Base-by-base conservation (phyloP, 2,113 vertebrate species). In the Pogonocichla stellata region DNA sequence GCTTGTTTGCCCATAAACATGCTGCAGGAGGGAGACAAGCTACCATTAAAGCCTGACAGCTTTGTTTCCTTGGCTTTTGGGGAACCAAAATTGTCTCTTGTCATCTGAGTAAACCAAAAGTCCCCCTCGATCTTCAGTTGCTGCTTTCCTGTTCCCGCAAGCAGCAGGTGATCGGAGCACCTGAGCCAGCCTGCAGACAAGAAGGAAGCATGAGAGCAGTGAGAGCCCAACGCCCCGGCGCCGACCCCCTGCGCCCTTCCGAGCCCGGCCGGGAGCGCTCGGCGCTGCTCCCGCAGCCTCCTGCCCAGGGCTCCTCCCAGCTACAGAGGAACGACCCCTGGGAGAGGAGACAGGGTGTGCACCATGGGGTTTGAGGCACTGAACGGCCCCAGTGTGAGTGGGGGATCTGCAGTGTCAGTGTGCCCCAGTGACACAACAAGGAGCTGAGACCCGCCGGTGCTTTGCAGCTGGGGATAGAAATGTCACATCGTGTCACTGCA, bases 41-140 rank as follows among this genome's bases (percentile, higher is more conserved):
- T 96, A 95, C 93, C 94, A 78, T 96, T 96, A 95, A 96, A 93
- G 96, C 94, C 93, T 96, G 95, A 95, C 90, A 97, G 95, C 94
- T 97, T 97, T 92, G 95, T 94, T 93, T 96, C 94, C 94, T 97
- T 96, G 94, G 96, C 94, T 93, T 96, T 97, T 36, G 95, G 81
- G 85, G 95, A 96, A 90, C 92, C 95, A 97, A 95, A 96, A 96
- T 95, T 96, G 92, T 95, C 96, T 95, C 94, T 93, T 51, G 94
- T 45, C 95, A 97, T 97, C 96, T 95, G 90, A 97, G 96, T 93
- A 97, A 96, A 97, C 96, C 95, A 97, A 96, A 97, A 96, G 92
- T 95, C 94, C 88, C 93, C 96, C 94, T 93, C 94, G 94, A 96
- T 96, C 96, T 97, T 96, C 95, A 96, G 93, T 1, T 93, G 94